Conservation (phyloP, 2,113 vertebrate genomes). For the Naja naja region DNA sequence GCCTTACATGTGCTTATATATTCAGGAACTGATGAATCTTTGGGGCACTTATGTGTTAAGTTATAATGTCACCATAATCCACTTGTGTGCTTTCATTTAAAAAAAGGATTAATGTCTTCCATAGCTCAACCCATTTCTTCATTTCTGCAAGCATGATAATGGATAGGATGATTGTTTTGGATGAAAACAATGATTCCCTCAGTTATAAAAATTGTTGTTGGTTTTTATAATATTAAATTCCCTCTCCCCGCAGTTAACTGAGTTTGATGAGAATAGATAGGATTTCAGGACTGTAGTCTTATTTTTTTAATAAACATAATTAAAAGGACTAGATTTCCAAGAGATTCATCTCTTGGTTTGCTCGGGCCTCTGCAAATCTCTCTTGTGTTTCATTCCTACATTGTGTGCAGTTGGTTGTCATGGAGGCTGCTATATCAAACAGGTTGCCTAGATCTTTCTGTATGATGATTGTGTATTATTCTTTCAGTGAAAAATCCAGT, state of each 20-base stretch:
- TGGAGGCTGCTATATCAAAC: conserved; percentile 20
- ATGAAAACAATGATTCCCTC: not conserved
- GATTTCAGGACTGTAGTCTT: conserved; percentile 1
- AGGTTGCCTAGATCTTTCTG: conserved; percentile 7
- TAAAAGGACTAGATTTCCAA: not conserved
- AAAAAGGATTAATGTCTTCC: not conserved
- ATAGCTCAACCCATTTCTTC: not conserved
- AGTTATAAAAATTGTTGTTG: not conserved
- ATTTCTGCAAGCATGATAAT: not conserved
- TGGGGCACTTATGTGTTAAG: not conserved
- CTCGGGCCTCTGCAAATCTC: not conserved
- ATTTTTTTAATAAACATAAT: not conserved
- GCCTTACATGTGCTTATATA: not conserved
- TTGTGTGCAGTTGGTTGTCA: conserved; percentile 21
- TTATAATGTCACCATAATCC: not conserved
- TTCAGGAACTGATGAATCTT: not conserved
- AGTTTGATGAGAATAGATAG: not conserved
- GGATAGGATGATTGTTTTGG: not conserved
- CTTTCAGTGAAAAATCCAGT: not conserved
- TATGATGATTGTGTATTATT: conserved; percentile 2
- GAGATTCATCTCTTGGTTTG: not conserved
- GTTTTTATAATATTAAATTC: not conserved
- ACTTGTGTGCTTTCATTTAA: not conserved
- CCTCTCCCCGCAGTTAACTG: not conserved
- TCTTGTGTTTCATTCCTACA: conserved; percentile 17